A percentile compares a stretch with the other conserved stretches of the same genome.
phyloP scores from a whole-genome alignment of 2,797 vertebrate genomes.

The Pitangus sulphuratus region DNA sequence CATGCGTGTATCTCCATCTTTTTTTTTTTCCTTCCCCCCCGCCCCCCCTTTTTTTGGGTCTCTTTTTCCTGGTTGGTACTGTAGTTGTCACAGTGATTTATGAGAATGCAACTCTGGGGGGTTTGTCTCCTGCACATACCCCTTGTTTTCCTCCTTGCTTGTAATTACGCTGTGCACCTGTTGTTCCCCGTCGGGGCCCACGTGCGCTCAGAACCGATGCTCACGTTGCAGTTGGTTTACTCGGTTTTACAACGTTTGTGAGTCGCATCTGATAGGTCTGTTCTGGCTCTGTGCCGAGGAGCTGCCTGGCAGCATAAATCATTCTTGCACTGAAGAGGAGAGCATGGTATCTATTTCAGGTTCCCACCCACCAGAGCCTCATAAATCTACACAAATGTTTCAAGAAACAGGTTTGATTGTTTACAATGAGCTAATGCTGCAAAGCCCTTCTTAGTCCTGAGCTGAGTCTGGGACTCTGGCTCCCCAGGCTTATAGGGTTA shows the following conservation, averaged over 20 bases:
- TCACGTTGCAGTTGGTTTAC: background rate
- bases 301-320: conserved; percentile 60
- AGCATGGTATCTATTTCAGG: conserved; percentile 30
- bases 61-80: background rate
- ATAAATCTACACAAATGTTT: conserved; percentile 50
- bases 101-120: background rate
- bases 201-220: background rate
- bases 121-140: background rate
- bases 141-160: conserved; percentile 35
- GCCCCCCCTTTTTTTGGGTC: background rate
- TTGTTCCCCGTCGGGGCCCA: background rate
- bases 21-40: too few species aligned
- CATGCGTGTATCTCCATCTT: background rate
- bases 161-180: conserved; percentile 51
- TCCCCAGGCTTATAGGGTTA: conserved; percentile 39
- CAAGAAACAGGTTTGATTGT: conserved; percentile 40
- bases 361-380: conserved; percentile 58
- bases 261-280: background rate
- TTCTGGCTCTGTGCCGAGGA: conserved; percentile 10
- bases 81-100: conserved; percentile 55
- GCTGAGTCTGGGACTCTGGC: background rate
- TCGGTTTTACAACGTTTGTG: conserved; percentile 43
- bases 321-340: conserved; percentile 40
- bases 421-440: conserved; percentile 42
- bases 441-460: conserved; percentile 19